Evolutionary conservation across 2,797 vertebrate genomes (phyloP).

Genomic region (Liasis olivaceus): DNA sequence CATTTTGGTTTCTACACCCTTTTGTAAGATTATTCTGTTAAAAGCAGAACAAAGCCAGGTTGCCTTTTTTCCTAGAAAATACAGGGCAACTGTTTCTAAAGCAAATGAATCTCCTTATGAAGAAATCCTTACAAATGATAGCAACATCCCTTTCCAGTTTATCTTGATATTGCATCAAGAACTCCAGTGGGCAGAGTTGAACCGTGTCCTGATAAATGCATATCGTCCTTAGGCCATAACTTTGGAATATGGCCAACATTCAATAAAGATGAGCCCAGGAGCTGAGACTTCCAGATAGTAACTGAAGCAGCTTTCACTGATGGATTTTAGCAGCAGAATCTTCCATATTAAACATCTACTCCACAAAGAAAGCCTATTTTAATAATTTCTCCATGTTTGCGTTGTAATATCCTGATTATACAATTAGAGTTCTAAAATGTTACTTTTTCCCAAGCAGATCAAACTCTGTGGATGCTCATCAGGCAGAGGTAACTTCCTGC

Average conservation of each 20-base stretch:
- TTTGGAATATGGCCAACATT: neutral
- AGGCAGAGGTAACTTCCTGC: neutral
- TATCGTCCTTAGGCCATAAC: neutral
- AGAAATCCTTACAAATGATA: neutral
- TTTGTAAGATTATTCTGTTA: neutral
- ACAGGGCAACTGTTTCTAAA: neutral
- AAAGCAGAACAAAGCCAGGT: neutral
- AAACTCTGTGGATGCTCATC: neutral
- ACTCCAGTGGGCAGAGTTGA: neutral
- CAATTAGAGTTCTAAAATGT: neutral
- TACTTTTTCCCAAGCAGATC: neutral
- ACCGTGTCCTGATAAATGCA: neutral
- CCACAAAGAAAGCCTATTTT: neutral
- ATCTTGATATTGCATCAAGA: neutral
- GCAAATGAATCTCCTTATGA: neutral
- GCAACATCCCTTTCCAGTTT: neutral
- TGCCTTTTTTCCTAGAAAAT: neutral
- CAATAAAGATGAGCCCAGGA: neutral
- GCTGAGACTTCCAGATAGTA: neutral
- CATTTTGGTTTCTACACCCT: neutral
- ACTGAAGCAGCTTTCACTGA: neutral
- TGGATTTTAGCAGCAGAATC: neutral
- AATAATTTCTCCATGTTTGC: neutral
- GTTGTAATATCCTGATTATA: neutral
- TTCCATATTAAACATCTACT: neutral